Percentiles rank a stretch among this genome's conserved stretches.
These are phyloP conservation scores for Pycnomerus fuliginosus DNA, from an alignment of 2,888 invertebrate species.

Conservation along the genomic window DNA sequence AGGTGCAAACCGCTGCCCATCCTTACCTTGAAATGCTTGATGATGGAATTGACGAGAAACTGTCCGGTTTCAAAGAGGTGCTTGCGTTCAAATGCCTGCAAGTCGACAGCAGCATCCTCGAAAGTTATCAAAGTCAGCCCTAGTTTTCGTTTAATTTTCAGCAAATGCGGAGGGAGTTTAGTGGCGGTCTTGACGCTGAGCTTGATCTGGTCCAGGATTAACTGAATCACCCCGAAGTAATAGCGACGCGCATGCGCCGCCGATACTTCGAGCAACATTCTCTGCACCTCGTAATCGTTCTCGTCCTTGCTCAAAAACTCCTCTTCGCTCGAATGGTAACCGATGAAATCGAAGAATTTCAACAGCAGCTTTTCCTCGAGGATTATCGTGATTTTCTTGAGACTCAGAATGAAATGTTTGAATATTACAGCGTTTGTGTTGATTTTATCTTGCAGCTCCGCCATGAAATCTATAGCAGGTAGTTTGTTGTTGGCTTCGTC, in stretches of 20 bases:
- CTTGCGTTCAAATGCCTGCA: slow-evolving; percentile 82
- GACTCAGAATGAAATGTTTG: slow-evolving; percentile 77
- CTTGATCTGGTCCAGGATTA: slow-evolving; percentile 65
- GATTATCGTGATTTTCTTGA: slow-evolving; percentile 80
- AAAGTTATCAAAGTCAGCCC: slow-evolving; percentile 91
- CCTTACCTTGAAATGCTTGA: slow-evolving; percentile 86
- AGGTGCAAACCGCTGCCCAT: no score
- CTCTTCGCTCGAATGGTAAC: slow-evolving; percentile 56
- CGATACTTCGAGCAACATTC: slow-evolving; percentile 76
- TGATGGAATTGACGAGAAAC: slow-evolving; percentile 76
- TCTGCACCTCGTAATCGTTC: slow-evolving; percentile 77
- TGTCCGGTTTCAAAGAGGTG: slow-evolving; percentile 92
- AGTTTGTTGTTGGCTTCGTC: slow-evolving; percentile 56
- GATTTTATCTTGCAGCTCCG: slow-evolving; percentile 68
- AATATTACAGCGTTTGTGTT: slow-evolving; percentile 79
- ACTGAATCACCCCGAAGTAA: slow-evolving; percentile 50
- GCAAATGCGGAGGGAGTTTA: slow-evolving; percentile 75
- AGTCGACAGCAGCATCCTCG: slow-evolving; percentile 92
- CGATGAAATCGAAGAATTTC: slow-evolving; percentile 67
- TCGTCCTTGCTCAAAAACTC: slow-evolving; percentile 62
- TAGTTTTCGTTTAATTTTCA: slow-evolving; percentile 78
- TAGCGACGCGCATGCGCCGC: slow-evolving; percentile 78
- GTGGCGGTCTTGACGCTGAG: slow-evolving; percentile 82
- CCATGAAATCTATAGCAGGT: slow-evolving; percentile 77
- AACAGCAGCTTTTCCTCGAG: slow-evolving; percentile 84